phyloP scores from a whole-genome alignment of 2,113 vertebrate genomes.

The Tiliqua scincoides region DNA sequence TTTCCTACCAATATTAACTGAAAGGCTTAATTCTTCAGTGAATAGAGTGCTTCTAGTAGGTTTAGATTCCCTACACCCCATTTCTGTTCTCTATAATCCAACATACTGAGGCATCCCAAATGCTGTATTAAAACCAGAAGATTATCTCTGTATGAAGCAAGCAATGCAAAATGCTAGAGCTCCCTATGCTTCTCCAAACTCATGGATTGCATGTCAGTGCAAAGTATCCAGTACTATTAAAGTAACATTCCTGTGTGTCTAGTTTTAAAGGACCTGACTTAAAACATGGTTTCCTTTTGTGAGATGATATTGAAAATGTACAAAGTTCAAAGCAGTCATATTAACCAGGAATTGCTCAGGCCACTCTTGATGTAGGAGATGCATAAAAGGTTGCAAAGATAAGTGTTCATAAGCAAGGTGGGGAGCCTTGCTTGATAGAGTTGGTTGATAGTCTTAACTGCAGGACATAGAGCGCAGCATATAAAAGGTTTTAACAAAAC shows the following conservation, averaged over 20 bases:
- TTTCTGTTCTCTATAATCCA: background rate
- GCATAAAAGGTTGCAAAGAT: too few species aligned
- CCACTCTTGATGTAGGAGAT: background rate
- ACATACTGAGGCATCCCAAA: background rate
- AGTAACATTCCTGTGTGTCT: background rate
- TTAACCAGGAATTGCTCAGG: background rate
- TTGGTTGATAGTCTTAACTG: background rate
- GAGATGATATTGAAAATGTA: background rate
- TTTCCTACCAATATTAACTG: too few species aligned
- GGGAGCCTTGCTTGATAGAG: background rate
- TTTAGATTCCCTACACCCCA: background rate
- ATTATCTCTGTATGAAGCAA: background rate
- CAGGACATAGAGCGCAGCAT: background rate
- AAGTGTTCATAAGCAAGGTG: too few species aligned
- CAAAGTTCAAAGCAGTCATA: background rate
- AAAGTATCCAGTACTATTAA: background rate
- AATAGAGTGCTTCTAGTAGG: background rate
- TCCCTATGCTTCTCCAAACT: too few species aligned
- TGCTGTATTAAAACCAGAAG: background rate
- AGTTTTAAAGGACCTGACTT: background rate
- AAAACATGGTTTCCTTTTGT: background rate
- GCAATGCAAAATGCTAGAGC: background rate
- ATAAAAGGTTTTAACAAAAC: background rate
- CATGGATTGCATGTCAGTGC: background rate
- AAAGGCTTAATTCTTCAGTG: background rate